Percentiles rank a stretch among this genome's conserved stretches.
Evolutionary conservation across 2,113 vertebrate genomes (phyloP).

Genomic region (Syngnathoides biaculeatus): DNA sequence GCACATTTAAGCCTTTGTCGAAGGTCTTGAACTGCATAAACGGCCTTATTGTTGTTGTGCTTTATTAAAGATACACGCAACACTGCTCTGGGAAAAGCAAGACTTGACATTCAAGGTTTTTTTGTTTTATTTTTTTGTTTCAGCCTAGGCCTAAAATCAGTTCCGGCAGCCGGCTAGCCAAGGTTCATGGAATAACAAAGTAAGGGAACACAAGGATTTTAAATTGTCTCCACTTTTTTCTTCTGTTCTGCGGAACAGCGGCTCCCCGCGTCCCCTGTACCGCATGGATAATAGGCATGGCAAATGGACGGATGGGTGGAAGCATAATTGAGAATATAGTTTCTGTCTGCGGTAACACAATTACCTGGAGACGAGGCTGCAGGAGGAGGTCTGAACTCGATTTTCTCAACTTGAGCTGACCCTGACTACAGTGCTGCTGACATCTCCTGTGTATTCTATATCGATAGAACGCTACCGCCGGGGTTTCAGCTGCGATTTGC

Average conservation of each 20-base stretch:
- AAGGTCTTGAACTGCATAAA: neutral
- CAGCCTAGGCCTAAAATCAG: neutral
- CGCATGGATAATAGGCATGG: constrained; percentile 1
- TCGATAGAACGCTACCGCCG: neutral
- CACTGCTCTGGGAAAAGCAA: neutral
- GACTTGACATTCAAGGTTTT: neutral
- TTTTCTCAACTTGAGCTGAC: constrained; percentile 19
- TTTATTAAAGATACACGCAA: neutral
- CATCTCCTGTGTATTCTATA: neutral
- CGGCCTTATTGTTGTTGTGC: neutral
- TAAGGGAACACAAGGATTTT: neutral
- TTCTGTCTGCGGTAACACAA: constrained; percentile 1
- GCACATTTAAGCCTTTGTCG: neutral
- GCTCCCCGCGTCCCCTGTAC: neutral
- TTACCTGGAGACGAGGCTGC: constrained; percentile 24
- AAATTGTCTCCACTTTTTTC: neutral
- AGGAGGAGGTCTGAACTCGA: constrained; percentile 5
- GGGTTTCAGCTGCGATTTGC: neutral
- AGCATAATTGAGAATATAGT: constrained; percentile 11
- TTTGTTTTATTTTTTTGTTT: neutral
- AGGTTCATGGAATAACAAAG: neutral
- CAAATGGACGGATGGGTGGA: constrained; percentile 5
- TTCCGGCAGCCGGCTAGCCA: neutral
- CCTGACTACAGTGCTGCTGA: constrained; percentile 5
- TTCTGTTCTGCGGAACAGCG: neutral